Percentiles rank a stretch among this genome's conserved stretches.
phyloP scores from a whole-genome alignment of 2,888 invertebrate species.

The Spisula solida region DNA sequence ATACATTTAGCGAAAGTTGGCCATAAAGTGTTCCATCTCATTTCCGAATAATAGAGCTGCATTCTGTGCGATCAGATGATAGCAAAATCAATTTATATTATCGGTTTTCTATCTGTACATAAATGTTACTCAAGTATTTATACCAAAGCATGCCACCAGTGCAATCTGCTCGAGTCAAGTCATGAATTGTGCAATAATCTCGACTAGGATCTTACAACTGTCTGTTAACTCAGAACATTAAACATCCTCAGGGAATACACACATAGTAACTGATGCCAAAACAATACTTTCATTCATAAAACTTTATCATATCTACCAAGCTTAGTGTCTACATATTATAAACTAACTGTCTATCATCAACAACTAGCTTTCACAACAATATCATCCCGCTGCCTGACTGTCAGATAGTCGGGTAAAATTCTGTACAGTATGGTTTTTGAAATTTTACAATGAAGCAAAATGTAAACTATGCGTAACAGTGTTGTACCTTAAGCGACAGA shows the following conservation, averaged over 20 bases:
- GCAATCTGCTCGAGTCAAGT: conserved; percentile 5
- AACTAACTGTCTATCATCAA: too few relatives aligned
- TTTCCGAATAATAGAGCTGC: conserved; percentile 7
- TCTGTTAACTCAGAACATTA: background rate
- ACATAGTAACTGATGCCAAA: background rate
- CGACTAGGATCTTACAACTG: background rate
- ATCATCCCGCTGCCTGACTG: too few relatives aligned
- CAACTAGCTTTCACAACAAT: too few relatives aligned
- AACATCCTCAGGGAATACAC: conserved; percentile 12
- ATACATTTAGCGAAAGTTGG: background rate
- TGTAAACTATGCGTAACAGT: too few relatives aligned
- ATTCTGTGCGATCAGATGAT: background rate
- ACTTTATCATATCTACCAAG: background rate
- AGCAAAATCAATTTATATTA: conserved; percentile 22
- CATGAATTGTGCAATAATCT: background rate
- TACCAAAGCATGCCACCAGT: background rate
- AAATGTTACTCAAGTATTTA: background rate
- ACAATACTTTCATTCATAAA: conserved; percentile 30
- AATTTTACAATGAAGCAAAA: too few relatives aligned
- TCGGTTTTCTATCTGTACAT: background rate
- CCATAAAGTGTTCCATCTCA: background rate
- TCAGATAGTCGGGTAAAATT: too few relatives aligned
- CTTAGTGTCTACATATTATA: background rate
- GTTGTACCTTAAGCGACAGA: too few relatives aligned
- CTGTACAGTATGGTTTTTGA: too few relatives aligned